Percentiles rank a stretch among this genome's conserved stretches.
Evolutionary conservation across 2,113 vertebrate species (phyloP).

Genomic region (Odocoileus virginianus): DNA sequence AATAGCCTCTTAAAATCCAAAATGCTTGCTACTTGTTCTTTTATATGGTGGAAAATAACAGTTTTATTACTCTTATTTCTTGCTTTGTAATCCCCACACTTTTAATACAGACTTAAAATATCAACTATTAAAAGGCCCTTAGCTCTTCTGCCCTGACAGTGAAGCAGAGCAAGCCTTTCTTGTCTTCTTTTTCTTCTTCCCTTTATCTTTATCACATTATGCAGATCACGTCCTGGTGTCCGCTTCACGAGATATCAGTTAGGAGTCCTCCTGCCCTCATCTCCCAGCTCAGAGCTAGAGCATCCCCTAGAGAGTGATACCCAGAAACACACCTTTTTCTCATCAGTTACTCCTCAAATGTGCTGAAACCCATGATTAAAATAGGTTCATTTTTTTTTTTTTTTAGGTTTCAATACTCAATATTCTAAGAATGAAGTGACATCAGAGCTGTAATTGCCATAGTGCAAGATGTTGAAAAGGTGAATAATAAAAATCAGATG

Average conservation of each 20-base stretch:
- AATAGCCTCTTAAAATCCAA: neutral
- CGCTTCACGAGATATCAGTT: neutral
- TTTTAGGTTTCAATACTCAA: constrained; percentile 52
- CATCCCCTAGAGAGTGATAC: neutral
- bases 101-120: neutral
- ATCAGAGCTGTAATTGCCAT: constrained; percentile 57
- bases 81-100: neutral
- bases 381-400: neutral
- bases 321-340: constrained; percentile 49
- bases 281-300: neutral
- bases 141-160: neutral
- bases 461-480: constrained; percentile 63
- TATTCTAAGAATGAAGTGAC: constrained; percentile 70
- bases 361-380: constrained; percentile 49
- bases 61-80: constrained; percentile 1
- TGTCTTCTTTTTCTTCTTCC: neutral
- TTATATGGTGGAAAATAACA: neutral
- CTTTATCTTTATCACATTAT: neutral
- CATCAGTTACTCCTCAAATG: constrained; percentile 43
- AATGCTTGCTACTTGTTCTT: neutral
- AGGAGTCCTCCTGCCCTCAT: neutral
- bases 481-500: constrained; percentile 71
- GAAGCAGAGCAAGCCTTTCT: neutral
- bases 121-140: neutral
- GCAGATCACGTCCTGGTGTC: neutral